Evolutionary conservation across 2,888 invertebrate genomes (phyloP), one percentile per base, ranked within the genome.

Genomic region (Lepidochitona cinerea): DNA sequence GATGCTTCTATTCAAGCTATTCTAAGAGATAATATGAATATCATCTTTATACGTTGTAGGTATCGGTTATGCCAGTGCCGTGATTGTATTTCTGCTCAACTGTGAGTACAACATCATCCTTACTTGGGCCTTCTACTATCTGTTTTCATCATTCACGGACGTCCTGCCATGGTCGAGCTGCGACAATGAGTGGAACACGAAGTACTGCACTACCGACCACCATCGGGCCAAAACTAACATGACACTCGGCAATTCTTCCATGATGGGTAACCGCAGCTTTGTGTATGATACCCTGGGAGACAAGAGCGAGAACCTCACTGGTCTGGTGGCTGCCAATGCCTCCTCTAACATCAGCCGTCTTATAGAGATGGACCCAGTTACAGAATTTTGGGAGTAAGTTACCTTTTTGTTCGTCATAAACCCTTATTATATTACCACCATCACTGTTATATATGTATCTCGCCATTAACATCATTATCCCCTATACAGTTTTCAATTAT

Each of bases 41-140:
- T n/a, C n/a, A n/a, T n/a, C n/a, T n/a, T n/a, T n/a, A n/a, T n/a
- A n/a, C 23, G 95, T 96, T 86, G 95, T 96, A 95, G 97, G 88
- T 59, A 84, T 88, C 64, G 88, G 88, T 7, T 86, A 83, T 69
- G 88, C 88, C 18, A 77, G 91, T 4, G 89, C 91, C 0, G 85
- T 92, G 7, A 92, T 92, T 71, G 92, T 87, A 12, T 87, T 87
- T 73, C 76, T 88, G 5, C 80, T 88, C 35, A 88, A 88, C 78
- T 87, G 86, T 72, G 85, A 87, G 75, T 89, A 88, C 84, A 96
- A 95, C 91, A 95, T 95, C 71, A 95, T 95, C 84, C 94, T 96
- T 83, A 94, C 93, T 36, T 96, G 96, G 96, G 93, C 95, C 0
- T 92, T 95, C 78, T 95, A 95, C 92, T 96, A 95, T 91, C 92